phyloP scores from a whole-genome alignment of 2,113 vertebrate species.

The Cyprinus carpio region DNA sequence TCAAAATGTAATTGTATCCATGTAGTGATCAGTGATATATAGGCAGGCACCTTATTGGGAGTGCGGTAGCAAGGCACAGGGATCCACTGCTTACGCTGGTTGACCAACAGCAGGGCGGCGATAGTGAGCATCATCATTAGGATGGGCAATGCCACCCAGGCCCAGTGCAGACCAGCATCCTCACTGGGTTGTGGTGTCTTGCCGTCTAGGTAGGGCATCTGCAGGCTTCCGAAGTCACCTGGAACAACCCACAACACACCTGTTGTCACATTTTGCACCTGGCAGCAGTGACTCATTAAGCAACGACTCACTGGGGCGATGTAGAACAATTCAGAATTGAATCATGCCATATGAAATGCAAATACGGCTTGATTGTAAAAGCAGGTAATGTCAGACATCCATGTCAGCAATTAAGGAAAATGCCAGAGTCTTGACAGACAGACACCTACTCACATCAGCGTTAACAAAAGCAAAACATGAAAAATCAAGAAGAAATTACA shows the following conservation, averaged over 20 bases:
- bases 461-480: not conserved
- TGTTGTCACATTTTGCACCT: not conserved
- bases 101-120: conserved; percentile 79
- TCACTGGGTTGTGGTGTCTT: conserved; percentile 64
- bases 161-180: conserved; percentile 75
- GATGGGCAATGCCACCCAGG: conserved; percentile 80
- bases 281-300: not conserved
- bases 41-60: conserved; percentile 81
- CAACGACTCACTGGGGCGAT: not conserved
- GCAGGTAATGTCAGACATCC: not conserved
- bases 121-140: conserved; percentile 78
- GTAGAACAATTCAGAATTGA: not conserved
- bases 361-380: conserved; percentile 6
- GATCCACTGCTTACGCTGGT: conserved; percentile 88
- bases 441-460: not conserved
- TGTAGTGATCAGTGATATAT: not conserved
- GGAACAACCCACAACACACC: conserved; percentile 26
- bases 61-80: conserved; percentile 85
- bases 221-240: conserved; percentile 81
- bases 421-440: conserved; percentile 1
- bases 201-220: conserved; percentile 79
- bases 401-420: conserved; percentile 17
- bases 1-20: too few relatives aligned
- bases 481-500: conserved; percentile 15
- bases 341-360: not conserved